Conservation (phyloP, 2,113 vertebrate species). For the Cryptoleucopteryx plumbea region DNA sequence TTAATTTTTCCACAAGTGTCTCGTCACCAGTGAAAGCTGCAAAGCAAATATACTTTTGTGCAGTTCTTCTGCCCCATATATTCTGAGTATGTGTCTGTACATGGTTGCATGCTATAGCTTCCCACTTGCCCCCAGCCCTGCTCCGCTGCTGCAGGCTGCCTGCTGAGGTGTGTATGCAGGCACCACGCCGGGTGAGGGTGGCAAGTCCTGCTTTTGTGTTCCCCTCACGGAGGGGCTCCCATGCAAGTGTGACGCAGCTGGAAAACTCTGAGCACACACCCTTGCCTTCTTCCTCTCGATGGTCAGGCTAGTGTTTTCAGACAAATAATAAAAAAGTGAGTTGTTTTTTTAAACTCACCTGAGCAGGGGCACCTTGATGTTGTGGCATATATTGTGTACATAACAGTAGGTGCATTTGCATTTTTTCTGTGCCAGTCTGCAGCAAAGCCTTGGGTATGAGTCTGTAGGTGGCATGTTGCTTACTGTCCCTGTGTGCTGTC, state of each 20-base stretch:
- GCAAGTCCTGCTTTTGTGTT: background rate
- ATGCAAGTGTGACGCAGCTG: fast-evolving
- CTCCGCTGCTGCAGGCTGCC: background rate
- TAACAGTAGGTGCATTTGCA: background rate
- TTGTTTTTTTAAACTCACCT: too few species aligned
- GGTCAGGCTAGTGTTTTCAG: background rate
- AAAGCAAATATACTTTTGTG: background rate
- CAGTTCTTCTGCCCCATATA: fast-evolving
- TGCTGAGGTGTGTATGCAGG: background rate
- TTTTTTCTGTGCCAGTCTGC: background rate
- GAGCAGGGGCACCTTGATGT: background rate
- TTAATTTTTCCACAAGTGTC: background rate
- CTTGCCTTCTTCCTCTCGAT: background rate
- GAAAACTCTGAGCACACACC: background rate
- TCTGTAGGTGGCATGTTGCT: background rate
- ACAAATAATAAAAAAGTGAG: background rate
- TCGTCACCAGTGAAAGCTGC: background rate
- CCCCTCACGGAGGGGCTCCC: fast-evolving
- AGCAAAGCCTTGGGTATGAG: background rate
- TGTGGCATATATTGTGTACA: background rate
- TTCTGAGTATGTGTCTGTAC: background rate
- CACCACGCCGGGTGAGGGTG: fast-evolving
- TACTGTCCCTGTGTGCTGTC: background rate
- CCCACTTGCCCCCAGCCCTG: background rate
- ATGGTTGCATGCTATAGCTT: background rate